Conservation (phyloP, 2,113 vertebrate genomes). For the Corythaixoides concolor region DNA sequence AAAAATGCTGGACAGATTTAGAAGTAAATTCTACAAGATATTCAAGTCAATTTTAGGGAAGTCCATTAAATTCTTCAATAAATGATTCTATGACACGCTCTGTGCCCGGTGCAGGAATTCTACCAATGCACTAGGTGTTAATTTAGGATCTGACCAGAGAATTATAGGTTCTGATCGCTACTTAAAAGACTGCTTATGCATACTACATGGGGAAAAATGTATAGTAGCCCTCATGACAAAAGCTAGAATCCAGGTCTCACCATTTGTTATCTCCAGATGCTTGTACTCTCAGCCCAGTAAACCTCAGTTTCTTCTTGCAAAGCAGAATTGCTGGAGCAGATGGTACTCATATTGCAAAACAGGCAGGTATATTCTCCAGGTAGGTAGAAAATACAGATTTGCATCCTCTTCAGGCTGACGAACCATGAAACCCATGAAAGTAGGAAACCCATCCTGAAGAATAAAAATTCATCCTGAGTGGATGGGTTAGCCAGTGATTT, state of each 20-base stretch:
- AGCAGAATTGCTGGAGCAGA: neutral
- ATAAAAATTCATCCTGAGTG: neutral
- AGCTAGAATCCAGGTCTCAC: neutral
- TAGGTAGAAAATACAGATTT: neutral
- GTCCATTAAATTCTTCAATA: neutral
- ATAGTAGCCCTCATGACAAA: neutral
- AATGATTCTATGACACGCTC: neutral
- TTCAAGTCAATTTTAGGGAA: neutral
- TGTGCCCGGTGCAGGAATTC: neutral
- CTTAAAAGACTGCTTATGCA: neutral
- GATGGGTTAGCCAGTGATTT: neutral
- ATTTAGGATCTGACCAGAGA: neutral
- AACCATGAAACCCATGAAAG: neutral
- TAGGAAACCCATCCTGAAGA: neutral
- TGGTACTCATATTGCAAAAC: neutral
- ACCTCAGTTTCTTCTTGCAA: neutral
- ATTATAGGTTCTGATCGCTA: neutral
- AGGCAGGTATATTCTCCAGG: neutral
- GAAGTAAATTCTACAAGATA: conserved; percentile 7
- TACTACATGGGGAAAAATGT: neutral
- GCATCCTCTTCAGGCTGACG: neutral
- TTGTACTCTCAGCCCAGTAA: neutral
- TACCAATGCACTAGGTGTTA: neutral
- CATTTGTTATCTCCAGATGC: neutral
- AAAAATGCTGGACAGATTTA: neutral